phyloP scores from a whole-genome alignment of 2,888 invertebrate genomes.

The Spatulosminthurus flaviceps region DNA sequence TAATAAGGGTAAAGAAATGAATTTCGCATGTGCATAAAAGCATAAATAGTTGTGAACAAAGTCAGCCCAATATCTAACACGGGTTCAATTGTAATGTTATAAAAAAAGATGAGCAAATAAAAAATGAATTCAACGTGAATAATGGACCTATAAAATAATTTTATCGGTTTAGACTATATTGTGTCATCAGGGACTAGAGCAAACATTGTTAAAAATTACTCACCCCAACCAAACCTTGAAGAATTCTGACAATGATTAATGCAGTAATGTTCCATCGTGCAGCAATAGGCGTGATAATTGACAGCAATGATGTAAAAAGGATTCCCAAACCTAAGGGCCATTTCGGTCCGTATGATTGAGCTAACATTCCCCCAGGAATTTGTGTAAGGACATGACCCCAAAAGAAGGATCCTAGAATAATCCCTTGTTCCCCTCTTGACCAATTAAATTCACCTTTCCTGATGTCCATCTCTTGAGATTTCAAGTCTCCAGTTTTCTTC shows the following conservation, averaged over 20 bases:
- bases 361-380: constrained; percentile 74
- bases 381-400: constrained; percentile 70
- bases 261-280: constrained; percentile 78
- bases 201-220: not conserved
- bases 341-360: constrained; percentile 85
- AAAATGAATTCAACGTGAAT: too few relatives aligned
- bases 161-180: too few relatives aligned
- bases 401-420: constrained; percentile 72
- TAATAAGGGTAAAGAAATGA: too few relatives aligned
- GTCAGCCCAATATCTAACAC: too few relatives aligned
- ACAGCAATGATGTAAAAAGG: constrained; percentile 82
- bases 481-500: not conserved
- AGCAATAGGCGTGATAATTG: constrained; percentile 80
- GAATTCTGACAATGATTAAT: constrained; percentile 77
- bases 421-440: constrained; percentile 47
- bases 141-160: too few relatives aligned
- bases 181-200: constrained; percentile 50
- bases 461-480: not conserved
- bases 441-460: constrained; percentile 49
- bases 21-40: too few relatives aligned
- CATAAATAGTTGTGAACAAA: too few relatives aligned
- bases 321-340: constrained; percentile 84
- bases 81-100: too few relatives aligned
- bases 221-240: constrained; percentile 83
- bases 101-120: too few relatives aligned